Percentiles rank a stretch among this genome's conserved stretches.
Conservation (phyloP, 2,888 invertebrate species). For the Seira musarum region DNA sequence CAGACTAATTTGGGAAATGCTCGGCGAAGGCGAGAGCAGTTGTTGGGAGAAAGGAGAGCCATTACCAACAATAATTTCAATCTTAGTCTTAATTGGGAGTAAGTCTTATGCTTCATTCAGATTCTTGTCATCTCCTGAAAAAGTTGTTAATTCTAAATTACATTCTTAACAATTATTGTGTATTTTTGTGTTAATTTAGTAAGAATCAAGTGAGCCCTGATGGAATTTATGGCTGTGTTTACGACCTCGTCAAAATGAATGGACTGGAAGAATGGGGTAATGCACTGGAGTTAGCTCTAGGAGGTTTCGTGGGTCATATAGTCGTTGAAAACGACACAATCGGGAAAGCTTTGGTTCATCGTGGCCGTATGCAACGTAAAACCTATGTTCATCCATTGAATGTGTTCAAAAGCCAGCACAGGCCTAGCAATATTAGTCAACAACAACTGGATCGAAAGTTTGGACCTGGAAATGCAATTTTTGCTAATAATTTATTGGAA, state of each 20-base stretch:
- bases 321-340: slow-evolving; percentile 90
- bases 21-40: slow-evolving; percentile 22
- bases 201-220: slow-evolving; percentile 25
- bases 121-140: slow-evolving; percentile 76
- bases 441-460: slow-evolving; percentile 74
- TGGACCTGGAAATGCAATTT: slow-evolving; percentile 85
- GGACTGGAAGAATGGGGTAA: slow-evolving; percentile 78
- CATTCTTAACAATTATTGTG: slow-evolving; percentile 75
- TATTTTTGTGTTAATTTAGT: slow-evolving; percentile 43
- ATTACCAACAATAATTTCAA: too few species aligned
- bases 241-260: slow-evolving; percentile 82
- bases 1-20: slow-evolving; percentile 42
- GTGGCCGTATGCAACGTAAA: slow-evolving; percentile 76
- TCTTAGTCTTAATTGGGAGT: slow-evolving; percentile 80
- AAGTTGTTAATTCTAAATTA: too few species aligned
- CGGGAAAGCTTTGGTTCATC: slow-evolving; percentile 87
- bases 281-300: slow-evolving; percentile 90
- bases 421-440: slow-evolving; percentile 35
- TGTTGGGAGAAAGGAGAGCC: slow-evolving; percentile 31
- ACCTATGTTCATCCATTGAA: slow-evolving; percentile 56
- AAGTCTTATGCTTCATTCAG: slow-evolving; percentile 80
- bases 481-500: slow-evolving; percentile 85
- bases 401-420: slow-evolving; percentile 33
- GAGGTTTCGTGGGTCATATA: slow-evolving; percentile 91
- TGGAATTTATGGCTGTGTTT: slow-evolving; percentile 81